phyloP scores from a whole-genome alignment of 37 sponge, comb jelly and placozoan species.

The Bolinopsis microptera region DNA sequence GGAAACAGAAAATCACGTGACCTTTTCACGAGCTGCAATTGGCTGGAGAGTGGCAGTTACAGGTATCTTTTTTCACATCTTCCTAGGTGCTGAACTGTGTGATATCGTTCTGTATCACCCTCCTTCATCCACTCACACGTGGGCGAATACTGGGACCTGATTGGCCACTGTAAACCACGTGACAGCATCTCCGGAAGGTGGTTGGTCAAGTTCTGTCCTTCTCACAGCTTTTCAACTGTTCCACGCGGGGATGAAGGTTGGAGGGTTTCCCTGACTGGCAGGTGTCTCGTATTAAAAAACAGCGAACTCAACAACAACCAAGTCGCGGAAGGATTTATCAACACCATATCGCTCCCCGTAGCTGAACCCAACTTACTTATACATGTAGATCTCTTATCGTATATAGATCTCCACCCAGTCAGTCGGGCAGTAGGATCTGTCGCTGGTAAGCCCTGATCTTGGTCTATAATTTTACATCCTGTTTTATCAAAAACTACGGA shows the following conservation, averaged over 20 bases:
- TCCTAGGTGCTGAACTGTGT: not conserved
- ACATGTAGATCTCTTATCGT: too few species aligned
- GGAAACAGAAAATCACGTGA: not conserved
- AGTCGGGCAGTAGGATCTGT: too few species aligned
- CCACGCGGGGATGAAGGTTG: not conserved
- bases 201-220: conserved; percentile 10
- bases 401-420: too few species aligned
- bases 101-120: not conserved
- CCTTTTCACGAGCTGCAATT: not conserved
- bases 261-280: conserved; percentile 44
- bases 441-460: too few species aligned
- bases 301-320: not conserved
- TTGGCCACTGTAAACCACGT: not conserved
- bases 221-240: conserved; percentile 40
- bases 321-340: not conserved
- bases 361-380: not conserved
- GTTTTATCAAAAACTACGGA: too few species aligned
- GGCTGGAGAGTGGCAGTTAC: not conserved
- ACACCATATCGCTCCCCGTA: not conserved
- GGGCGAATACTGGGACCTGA: not conserved
- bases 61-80: not conserved
- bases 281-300: conserved; percentile 46
- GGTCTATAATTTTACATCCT: too few species aligned
- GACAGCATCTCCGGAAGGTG: not conserved
- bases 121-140: not conserved